A percentile compares a stretch with the other conserved stretches of the same genome.
Evolutionary conservation across 2,888 invertebrate species (phyloP).

Genomic region (Aleiodes alternator): DNA sequence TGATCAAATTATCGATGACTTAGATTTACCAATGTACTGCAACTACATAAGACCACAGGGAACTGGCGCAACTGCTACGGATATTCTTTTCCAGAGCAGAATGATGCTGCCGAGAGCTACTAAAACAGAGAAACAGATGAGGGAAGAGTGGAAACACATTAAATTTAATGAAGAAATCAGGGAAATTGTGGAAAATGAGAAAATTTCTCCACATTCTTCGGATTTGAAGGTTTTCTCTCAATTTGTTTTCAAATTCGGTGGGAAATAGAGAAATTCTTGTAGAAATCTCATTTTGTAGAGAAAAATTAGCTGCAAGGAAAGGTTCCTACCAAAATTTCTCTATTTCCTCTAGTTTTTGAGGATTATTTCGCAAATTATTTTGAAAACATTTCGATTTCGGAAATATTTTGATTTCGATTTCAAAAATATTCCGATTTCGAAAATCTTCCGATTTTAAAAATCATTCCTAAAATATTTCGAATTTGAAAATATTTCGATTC

Average conservation of each 20-base stretch:
- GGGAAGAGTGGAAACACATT: slow-evolving; percentile 55
- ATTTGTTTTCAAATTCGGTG: not conserved
- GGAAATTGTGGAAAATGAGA: not conserved
- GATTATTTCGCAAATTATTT: too few relatives aligned
- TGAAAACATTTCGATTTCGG: too few relatives aligned
- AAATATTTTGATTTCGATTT: too few relatives aligned
- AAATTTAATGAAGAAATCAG: slow-evolving; percentile 44
- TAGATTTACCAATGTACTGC: slow-evolving; percentile 53
- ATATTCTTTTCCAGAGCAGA: slow-evolving; percentile 55
- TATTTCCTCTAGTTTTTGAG: too few relatives aligned
- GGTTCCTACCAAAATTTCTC: too few relatives aligned
- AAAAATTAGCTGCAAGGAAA: too few relatives aligned
- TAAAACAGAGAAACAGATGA: slow-evolving; percentile 43
- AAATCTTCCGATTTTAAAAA: too few relatives aligned
- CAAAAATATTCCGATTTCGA: too few relatives aligned
- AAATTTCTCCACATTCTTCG: slow-evolving; percentile 1
- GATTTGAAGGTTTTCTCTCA: slow-evolving; percentile 47
- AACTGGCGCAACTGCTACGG: slow-evolving; percentile 47
- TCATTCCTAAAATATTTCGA: too few relatives aligned
- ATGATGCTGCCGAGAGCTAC: slow-evolving; percentile 51
- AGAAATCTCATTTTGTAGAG: too few relatives aligned
- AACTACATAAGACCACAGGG: slow-evolving; percentile 49
- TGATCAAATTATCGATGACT: slow-evolving; percentile 56
- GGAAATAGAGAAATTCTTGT: too few relatives aligned
- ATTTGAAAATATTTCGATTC: too few relatives aligned